Evolutionary conservation across 2,888 invertebrate genomes (phyloP).

Genomic region (Tillus elongatus): DNA sequence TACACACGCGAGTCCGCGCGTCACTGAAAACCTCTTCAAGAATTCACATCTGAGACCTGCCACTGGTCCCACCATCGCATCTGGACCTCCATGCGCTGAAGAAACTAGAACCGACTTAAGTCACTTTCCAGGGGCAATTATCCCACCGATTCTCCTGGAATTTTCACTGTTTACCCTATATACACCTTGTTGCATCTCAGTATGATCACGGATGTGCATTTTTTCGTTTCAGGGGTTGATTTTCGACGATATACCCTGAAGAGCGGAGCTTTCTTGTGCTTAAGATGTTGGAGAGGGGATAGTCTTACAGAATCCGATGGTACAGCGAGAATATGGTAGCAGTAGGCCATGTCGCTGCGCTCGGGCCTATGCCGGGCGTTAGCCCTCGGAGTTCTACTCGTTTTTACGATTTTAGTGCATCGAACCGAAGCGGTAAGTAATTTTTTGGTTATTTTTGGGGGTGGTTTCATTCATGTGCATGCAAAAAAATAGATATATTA

Average conservation of each 20-base stretch:
- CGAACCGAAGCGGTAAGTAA: slow-evolving; percentile 32
- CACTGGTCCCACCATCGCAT: slow-evolving; percentile 31
- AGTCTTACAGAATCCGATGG: slow-evolving; percentile 28
- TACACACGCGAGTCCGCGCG: slow-evolving; percentile 41
- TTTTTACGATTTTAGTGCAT: slow-evolving; percentile 29
- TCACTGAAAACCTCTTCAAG: slow-evolving; percentile 38
- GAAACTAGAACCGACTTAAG: slow-evolving; percentile 28
- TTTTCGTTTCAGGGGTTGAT: slow-evolving; percentile 20
- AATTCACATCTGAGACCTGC: slow-evolving; percentile 36
- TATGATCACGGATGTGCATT: too few species aligned
- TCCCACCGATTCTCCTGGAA: slow-evolving; percentile 15
- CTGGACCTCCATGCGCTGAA: slow-evolving; percentile 30
- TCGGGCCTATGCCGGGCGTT: slow-evolving; percentile 39
- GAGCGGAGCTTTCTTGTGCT: slow-evolving; percentile 24
- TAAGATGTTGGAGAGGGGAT: slow-evolving; percentile 31
- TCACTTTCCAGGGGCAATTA: slow-evolving; percentile 20
- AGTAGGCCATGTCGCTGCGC: slow-evolving; percentile 43
- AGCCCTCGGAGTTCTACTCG: slow-evolving; percentile 31
- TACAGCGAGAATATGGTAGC: slow-evolving; percentile 37
- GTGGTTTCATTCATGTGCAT: too few species aligned
- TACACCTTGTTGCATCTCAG: too few species aligned
- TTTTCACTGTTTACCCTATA: slow-evolving; percentile 15
- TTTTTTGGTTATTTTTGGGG: slow-evolving; percentile 13
- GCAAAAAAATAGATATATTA: too few species aligned
- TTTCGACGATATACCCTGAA: slow-evolving; percentile 16